These are phyloP conservation scores for Notamacropus eugenii DNA, from an alignment of 2,797 vertebrate species.

Conservation along the genomic window DNA sequence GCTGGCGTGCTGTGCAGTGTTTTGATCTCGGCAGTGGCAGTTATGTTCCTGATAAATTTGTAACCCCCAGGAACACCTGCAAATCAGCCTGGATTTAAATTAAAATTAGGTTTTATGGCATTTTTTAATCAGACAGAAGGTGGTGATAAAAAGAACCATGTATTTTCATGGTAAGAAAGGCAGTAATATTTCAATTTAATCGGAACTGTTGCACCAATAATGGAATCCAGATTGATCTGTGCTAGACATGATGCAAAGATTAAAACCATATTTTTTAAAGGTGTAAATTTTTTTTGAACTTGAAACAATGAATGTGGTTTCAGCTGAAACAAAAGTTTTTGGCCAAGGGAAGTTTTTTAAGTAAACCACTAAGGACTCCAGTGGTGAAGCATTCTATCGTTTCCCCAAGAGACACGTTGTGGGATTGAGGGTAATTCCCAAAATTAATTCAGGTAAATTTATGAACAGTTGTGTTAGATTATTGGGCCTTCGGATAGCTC, in stretches of 20 bases:
- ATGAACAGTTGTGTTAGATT: slow-evolving; percentile 68
- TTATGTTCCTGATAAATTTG: slow-evolving; percentile 95
- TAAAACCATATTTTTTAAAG: slow-evolving; percentile 87
- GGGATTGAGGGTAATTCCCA: slow-evolving; percentile 55
- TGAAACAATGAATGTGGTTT: slow-evolving; percentile 72
- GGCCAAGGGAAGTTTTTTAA: slow-evolving; percentile 69
- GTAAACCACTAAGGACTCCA: slow-evolving; percentile 61
- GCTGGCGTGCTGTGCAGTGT: slow-evolving; percentile 91
- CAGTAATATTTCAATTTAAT: slow-evolving; percentile 91
- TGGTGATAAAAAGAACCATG: slow-evolving; percentile 91
- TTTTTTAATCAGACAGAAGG: slow-evolving; percentile 92
- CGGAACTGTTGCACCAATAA: slow-evolving; percentile 88
- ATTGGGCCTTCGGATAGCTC: slow-evolving; percentile 56
- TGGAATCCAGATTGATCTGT: slow-evolving; percentile 88
- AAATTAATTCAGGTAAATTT: slow-evolving; percentile 75
- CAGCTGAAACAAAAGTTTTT: slow-evolving; percentile 67
- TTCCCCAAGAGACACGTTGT: slow-evolving; percentile 59
- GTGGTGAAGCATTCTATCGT: slow-evolving; percentile 58
- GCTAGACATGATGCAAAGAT: slow-evolving; percentile 85
- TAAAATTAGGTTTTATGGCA: slow-evolving; percentile 92
- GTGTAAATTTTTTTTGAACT: slow-evolving; percentile 76
- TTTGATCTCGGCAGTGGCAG: slow-evolving; percentile 94
- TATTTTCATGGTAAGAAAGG: slow-evolving; percentile 87
- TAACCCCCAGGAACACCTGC: slow-evolving; percentile 92
- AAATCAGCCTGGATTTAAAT: slow-evolving; percentile 92